Evolutionary conservation across 1,140 invertebrate species (phyloP).

Genomic region (Oreohelix idahoensis): DNA sequence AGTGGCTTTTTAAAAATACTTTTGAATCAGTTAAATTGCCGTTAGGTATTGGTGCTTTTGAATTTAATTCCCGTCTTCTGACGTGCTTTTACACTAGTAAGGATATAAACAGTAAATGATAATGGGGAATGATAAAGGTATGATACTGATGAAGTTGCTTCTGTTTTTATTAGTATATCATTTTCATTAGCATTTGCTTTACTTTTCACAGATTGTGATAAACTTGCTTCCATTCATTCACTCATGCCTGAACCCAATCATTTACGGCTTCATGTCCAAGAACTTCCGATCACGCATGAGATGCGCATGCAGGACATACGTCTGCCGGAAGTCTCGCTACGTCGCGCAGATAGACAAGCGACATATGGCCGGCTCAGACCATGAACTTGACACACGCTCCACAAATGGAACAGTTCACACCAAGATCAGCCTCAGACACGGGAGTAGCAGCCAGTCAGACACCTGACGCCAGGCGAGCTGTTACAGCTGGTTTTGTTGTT

Average conservation of each 20-base stretch:
- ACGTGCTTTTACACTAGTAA: no score
- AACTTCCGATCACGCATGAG: conserved; percentile 73
- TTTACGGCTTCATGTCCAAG: conserved; percentile 76
- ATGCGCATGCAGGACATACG: conserved; percentile 51
- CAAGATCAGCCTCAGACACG: conserved; percentile 44
- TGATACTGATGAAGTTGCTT: no score
- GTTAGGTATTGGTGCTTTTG: no score
- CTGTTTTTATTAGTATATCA: no score
- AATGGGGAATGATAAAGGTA: no score
- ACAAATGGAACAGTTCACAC: conserved; percentile 47
- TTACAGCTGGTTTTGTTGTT: conserved; percentile 26
- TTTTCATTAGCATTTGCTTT: conserved; percentile 18
- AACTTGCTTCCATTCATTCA: conserved; percentile 62
- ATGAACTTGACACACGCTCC: conserved; percentile 46
- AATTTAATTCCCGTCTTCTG: no score
- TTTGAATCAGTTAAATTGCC: no score
- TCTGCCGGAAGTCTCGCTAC: conserved; percentile 37
- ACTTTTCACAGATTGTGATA: conserved; percentile 53
- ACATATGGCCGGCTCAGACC: conserved; percentile 38
- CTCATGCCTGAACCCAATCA: conserved; percentile 74
- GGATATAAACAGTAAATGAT: no score
- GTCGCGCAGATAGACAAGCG: conserved; percentile 18
- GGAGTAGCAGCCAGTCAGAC: conserved; percentile 41
- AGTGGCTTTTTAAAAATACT: no score
- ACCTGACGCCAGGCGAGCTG: conserved; percentile 40